These are phyloP conservation scores for Ernsta delagoae DNA, from an alignment of 2,888 invertebrate genomes.

Conservation along the genomic window DNA sequence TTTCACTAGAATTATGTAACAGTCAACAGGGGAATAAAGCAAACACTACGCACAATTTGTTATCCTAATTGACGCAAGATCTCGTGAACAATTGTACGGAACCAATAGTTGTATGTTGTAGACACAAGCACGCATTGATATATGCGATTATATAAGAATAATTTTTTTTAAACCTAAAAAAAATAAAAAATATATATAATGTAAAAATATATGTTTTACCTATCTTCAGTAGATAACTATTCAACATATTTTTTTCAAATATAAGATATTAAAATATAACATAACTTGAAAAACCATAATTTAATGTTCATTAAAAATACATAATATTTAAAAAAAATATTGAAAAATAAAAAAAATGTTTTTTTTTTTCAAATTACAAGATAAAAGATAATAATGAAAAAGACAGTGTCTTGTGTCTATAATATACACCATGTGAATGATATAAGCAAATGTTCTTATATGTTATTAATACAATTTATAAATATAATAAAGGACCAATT, in stretches of 20 bases:
- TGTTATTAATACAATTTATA: background rate
- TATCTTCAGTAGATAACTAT: too few species aligned
- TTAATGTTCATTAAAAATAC: too few species aligned
- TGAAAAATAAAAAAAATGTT: too few species aligned
- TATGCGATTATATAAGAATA: background rate
- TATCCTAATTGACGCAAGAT: constrained; percentile 39
- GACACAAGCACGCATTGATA: background rate
- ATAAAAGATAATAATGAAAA: background rate
- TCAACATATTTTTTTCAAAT: too few species aligned
- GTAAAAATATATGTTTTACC: too few species aligned
- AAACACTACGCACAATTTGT: constrained; percentile 34
- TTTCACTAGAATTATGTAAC: too few species aligned
- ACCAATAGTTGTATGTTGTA: background rate
- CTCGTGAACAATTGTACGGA: constrained; percentile 23
- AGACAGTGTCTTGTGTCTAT: constrained; percentile 20
- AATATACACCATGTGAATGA: background rate
- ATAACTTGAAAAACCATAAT: too few species aligned
- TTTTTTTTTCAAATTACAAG: too few species aligned
- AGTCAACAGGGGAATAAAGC: constrained; percentile 43
- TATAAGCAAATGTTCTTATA: constrained; percentile 1
- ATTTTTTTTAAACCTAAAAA: too few species aligned
- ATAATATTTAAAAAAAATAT: too few species aligned
- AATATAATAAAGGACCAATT: background rate
- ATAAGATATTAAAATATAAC: too few species aligned
- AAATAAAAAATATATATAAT: background rate